Base-by-base conservation (phyloP, 2,888 invertebrate genomes). In the Nebria salina region DNA sequence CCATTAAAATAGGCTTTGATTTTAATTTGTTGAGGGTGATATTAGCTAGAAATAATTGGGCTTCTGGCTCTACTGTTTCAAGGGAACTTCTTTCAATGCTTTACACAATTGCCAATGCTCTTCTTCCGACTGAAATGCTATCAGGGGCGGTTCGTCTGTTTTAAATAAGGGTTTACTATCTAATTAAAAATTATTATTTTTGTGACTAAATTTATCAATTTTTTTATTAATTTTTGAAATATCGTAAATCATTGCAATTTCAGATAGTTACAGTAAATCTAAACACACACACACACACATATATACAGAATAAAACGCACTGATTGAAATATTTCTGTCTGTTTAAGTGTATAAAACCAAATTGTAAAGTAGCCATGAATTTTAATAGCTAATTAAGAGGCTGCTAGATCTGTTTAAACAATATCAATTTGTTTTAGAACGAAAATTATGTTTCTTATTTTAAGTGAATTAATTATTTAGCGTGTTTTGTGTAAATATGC, bases 341-440 rank as follows among this genome's bases (percentile, higher is more conserved):
- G 74, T 74, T 66, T 74, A 74, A 78, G 72, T 64, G 72, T 77
- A 34, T 34, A 34, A 34, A 54, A 77, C 73, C 73, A 74, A 73
- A 78, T 78, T 66, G 43, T 74, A 74, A 78, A 78, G 78, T 78
- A 65, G 65, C 74, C 74, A 78, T 78, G 65, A 78, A 78, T 78
- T 78, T 78, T 78, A 78, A 78, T 78, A 74, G 74, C 78, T 78
- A 78, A 78, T 78, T 78, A 64, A 78, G 78, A 78, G 64, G 64
- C 77, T 70, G 72, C 8, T 2, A 6, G 54, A 54, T 54, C 54
- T 54, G 13, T 11, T 54, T 13, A 54, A 54, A 54, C 54, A 54
- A 54, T 34, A 34, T 54, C 54, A 54, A 54, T 54, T 8, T 54
- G 13, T 54, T 54, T 54, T 15, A 8, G 66, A 9, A 66, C 7